phyloP scores from a whole-genome alignment of 1,140 invertebrate genomes.

The Eumaeus atala region DNA sequence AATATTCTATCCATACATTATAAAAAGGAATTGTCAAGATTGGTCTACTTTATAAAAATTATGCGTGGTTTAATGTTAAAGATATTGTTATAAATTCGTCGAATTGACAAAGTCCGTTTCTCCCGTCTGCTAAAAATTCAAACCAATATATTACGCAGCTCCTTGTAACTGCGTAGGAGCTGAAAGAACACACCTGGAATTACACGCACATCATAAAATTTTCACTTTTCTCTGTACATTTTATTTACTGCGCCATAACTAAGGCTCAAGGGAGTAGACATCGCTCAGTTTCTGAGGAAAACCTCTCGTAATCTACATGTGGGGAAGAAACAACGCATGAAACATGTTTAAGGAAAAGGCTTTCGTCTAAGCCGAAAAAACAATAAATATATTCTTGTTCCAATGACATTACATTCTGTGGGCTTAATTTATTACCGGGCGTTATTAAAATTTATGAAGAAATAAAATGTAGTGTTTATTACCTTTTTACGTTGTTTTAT shows the following conservation, averaged over 20 bases:
- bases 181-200: not conserved
- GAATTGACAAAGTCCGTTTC: too few species aligned
- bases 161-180: not conserved
- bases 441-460: not conserved
- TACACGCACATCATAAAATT: not conserved
- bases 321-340: conserved; percentile 14
- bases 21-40: too few species aligned
- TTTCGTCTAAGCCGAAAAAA: conserved; percentile 13
- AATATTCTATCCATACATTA: too few species aligned
- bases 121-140: too few species aligned
- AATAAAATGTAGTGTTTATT: too few species aligned
- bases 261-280: conserved; percentile 19
- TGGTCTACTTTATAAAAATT: too few species aligned
- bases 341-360: conserved; percentile 9
- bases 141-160: too few species aligned
- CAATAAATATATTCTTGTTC: conserved; percentile 15
- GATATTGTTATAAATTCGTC: too few species aligned
- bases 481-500: too few species aligned
- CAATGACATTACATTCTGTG: not conserved
- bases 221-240: not conserved
- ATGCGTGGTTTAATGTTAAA: too few species aligned
- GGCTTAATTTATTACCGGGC: not conserved
- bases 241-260: conserved; percentile 4
- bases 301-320: conserved; percentile 24
- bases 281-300: conserved; percentile 20